Conservation (phyloP, 2,888 invertebrate genomes). For the Geophilus truncorum region DNA sequence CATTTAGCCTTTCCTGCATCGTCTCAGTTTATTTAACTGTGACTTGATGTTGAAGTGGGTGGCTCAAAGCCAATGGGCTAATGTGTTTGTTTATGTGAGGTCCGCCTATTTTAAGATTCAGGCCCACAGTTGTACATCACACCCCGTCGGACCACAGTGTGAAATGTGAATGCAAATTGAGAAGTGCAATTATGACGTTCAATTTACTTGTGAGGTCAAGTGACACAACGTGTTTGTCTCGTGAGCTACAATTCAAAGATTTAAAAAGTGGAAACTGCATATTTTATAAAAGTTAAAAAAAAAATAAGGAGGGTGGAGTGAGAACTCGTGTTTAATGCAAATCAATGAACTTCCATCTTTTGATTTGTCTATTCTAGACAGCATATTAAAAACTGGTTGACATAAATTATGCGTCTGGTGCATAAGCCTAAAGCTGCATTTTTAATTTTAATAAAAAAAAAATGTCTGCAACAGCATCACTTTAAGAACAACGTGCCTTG, state of each 20-base stretch:
- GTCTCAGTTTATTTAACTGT: constrained; percentile 18
- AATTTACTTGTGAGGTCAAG: background rate
- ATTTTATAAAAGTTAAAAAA: constrained; percentile 8
- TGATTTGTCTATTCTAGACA: background rate
- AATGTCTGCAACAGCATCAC: background rate
- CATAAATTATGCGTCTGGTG: background rate
- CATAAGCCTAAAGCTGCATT: background rate
- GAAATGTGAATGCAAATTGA: background rate
- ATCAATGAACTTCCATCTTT: background rate
- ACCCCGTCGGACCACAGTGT: background rate
- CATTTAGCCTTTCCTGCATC: background rate
- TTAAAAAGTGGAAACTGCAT: background rate
- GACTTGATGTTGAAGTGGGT: constrained; percentile 21
- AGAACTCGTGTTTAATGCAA: background rate
- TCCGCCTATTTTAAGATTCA: constrained; percentile 21
- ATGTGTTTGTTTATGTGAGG: constrained; percentile 27
- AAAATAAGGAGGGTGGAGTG: too few relatives aligned
- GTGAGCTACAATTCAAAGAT: background rate
- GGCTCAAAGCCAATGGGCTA: constrained; percentile 27
- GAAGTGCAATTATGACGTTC: background rate
- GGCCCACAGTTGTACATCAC: background rate
- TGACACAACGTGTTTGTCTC: background rate
- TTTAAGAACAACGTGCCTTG: background rate
- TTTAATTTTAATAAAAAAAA: background rate
- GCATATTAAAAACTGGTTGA: background rate